These are phyloP conservation scores for Drosophila arizonae DNA, from an alignment of 1,140 invertebrate species.

Conservation along the genomic window DNA sequence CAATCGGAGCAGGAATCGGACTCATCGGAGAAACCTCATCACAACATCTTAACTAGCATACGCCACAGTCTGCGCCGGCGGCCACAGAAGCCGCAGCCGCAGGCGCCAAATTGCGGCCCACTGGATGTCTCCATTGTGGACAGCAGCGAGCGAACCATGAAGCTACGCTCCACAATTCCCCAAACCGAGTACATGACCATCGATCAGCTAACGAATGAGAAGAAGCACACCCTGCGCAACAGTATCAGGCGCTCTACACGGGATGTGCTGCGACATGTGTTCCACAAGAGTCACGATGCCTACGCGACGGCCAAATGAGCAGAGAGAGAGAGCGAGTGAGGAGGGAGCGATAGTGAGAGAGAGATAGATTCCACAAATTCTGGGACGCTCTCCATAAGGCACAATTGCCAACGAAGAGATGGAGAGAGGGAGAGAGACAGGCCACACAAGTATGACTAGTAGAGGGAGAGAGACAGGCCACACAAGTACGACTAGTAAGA, in stretches of 20 bases:
- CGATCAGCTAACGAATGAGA: conserved; percentile 70
- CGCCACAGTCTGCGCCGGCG: conserved; percentile 73
- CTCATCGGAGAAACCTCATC: conserved; percentile 32
- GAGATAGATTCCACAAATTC: too few relatives aligned
- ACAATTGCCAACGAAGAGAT: too few relatives aligned
- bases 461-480: conserved; percentile 7
- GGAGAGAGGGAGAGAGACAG: conserved; percentile 18
- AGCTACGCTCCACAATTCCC: conserved; percentile 57
- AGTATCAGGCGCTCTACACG: conserved; percentile 75
- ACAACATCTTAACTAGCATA: conserved; percentile 58
- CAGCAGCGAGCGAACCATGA: conserved; percentile 67
- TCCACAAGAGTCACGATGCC: conserved; percentile 77
- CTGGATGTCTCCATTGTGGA: conserved; percentile 75
- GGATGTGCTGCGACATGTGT: conserved; percentile 75
- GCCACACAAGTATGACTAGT: too few relatives aligned
- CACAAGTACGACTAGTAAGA: neutral
- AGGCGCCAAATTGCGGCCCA: conserved; percentile 6
- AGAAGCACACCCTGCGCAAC: conserved; percentile 71
- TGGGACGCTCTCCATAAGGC: too few relatives aligned
- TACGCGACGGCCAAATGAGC: conserved; percentile 65
- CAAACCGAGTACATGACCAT: conserved; percentile 72
- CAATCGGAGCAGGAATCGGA: neutral
- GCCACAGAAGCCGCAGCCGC: conserved; percentile 45
- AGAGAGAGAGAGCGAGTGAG: neutral
- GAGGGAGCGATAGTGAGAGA: neutral